Base-by-base conservation (phyloP, 2,113 vertebrate species). In the Apteryx mantelli region DNA sequence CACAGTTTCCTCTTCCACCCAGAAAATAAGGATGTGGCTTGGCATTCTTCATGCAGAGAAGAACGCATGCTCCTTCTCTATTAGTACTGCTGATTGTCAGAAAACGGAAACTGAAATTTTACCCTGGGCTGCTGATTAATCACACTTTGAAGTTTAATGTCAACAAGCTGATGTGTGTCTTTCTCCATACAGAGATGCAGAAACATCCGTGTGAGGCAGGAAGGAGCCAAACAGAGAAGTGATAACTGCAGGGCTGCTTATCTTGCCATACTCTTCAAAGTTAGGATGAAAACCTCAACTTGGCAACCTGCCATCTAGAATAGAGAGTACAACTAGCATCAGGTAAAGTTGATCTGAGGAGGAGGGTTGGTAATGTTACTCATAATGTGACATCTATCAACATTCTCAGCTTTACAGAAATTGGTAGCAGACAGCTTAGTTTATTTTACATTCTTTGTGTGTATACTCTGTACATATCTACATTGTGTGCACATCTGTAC, bases 181-280 rank as follows among this genome's bases (percentile, higher is more conserved):
- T 61, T 56, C 58, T 56, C 63, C 53, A 4, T 25, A 4, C 42
- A 0, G 1, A 88, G 75, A 80, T n/a, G 34, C 48, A 76, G 68
- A n/a, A 81, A 26, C 0, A 0, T 65, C 55, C 36, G 12, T 0
- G 12, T 4, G 64, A 61, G 64, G 7, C 7, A 26, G 50, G 48
- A 73, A 78, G 42, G 48, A 38, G 36, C 15, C 64, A 56, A 22
- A 28, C 83, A 52, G 84, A 44, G 80, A 71, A 63, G 52, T 5
- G 63, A 9, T 28, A 56, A 21, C 9, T 34, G 2, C 26, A 81
- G 56, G 3, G 17, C 73, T 65, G 21, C 56, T 76, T 11, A 9
- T 50, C 84, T 42, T n/a, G 56, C 75, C 48, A 26, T 42, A 14
- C 36, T 40, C 34, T 44, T 65, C 1, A 0, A 13, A 4, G 6